Percentiles rank a stretch among this genome's conserved stretches.
These are phyloP conservation scores for Zaprionus gabonicus DNA, from an alignment of 1,140 invertebrate genomes.

Conservation along the genomic window DNA sequence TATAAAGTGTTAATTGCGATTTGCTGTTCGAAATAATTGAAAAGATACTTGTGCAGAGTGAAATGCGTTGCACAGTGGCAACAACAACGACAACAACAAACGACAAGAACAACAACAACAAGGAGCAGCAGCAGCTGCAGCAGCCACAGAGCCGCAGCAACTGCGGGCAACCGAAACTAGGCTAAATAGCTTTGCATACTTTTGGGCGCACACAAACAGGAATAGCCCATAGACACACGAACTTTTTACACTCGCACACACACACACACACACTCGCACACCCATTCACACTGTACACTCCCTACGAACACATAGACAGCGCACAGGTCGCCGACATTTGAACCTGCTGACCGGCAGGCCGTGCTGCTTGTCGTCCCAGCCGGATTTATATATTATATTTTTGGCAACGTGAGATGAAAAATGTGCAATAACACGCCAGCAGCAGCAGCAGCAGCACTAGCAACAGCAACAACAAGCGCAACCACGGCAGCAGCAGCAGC, in stretches of 20 bases:
- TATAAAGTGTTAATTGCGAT: slow-evolving; percentile 14
- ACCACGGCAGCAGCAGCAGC: slow-evolving; percentile 10
- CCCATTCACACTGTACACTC: slow-evolving; percentile 7
- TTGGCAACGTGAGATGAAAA: slow-evolving; percentile 60
- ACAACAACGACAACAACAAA: slow-evolving; percentile 21
- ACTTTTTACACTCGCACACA: slow-evolving; percentile 17
- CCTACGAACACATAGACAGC: neutral
- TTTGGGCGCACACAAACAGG: slow-evolving; percentile 51
- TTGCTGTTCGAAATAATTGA: slow-evolving; percentile 10
- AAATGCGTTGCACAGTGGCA: slow-evolving; percentile 1
- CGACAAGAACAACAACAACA: slow-evolving; percentile 36
- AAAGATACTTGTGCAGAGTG: slow-evolving; percentile 3
- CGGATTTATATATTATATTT: slow-evolving; percentile 13
- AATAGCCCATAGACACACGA: slow-evolving; percentile 31
- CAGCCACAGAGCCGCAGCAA: slow-evolving; percentile 32
- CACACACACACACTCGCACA: slow-evolving; percentile 2
- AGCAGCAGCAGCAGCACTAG: slow-evolving; percentile 5
- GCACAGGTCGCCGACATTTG: slow-evolving; percentile 79
- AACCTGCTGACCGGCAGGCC: slow-evolving; percentile 67
- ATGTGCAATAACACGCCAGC: slow-evolving; percentile 57
- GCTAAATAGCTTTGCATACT: slow-evolving; percentile 78
- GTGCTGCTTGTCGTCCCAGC: slow-evolving; percentile 22
- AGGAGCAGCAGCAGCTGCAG: slow-evolving; percentile 27
- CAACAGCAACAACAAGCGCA: slow-evolving; percentile 24
- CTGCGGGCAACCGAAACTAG: slow-evolving; percentile 61